phyloP scores from a whole-genome alignment of 1,140 invertebrate genomes.

The Chironomus tepperi region DNA sequence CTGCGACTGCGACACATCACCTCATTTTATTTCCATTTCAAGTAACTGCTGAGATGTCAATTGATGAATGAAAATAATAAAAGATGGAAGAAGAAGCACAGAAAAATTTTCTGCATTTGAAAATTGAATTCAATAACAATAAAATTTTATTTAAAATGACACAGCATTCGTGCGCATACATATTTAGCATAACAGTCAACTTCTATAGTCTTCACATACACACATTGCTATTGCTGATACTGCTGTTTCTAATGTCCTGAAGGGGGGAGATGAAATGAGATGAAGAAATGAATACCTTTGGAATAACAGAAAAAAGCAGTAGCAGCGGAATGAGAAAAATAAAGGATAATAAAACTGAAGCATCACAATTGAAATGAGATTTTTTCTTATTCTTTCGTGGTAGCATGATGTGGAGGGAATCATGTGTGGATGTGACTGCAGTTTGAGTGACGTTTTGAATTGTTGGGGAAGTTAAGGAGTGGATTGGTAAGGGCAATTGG shows the following conservation, averaged over 20 bases:
- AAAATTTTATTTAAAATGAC: slow-evolving; percentile 19
- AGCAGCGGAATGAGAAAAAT: neutral
- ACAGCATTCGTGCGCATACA: neutral
- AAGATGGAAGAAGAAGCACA: neutral
- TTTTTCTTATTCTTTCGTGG: neutral
- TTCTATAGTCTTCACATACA: neutral
- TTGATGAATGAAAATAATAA: neutral
- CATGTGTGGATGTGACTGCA: no score
- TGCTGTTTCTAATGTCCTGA: slow-evolving; percentile 21
- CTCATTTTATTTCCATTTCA: no score
- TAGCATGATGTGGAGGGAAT: no score
- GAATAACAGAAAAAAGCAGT: neutral
- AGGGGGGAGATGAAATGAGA: neutral
- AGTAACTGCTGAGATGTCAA: slow-evolving; percentile 5
- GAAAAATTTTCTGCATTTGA: neutral
- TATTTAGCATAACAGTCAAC: no score
- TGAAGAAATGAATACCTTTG: no score
- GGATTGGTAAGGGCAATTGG: no score
- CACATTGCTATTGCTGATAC: neutral
- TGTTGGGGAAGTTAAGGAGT: no score
- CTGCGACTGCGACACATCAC: no score
- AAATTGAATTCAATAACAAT: slow-evolving; percentile 23
- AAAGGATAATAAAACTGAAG: slow-evolving; percentile 7
- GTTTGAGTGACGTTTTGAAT: no score
- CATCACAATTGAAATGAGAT: neutral